Evolutionary conservation across 2,113 vertebrate species (phyloP).

Genomic region (Furnarius figulus): DNA sequence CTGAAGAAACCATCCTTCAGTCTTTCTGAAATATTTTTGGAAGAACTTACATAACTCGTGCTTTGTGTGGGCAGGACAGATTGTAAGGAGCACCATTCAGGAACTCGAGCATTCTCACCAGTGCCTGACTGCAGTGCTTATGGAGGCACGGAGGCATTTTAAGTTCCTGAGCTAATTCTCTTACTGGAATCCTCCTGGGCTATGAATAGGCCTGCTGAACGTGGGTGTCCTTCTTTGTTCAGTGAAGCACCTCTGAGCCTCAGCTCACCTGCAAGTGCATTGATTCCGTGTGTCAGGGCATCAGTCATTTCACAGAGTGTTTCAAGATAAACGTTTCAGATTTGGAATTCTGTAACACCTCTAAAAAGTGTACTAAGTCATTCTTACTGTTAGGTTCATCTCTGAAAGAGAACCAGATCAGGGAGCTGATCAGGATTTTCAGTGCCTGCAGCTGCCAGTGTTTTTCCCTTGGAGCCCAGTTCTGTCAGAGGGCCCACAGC

Average conservation of each 20-base stretch:
- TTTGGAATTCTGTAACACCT: neutral
- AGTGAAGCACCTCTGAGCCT: neutral
- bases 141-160: neutral
- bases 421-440: neutral
- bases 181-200: neutral
- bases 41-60: neutral
- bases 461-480: neutral
- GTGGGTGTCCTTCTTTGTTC: neutral
- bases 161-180: neutral
- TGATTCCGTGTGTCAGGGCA: neutral
- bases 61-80: neutral
- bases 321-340: neutral
- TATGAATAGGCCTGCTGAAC: neutral
- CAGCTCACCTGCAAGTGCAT: neutral
- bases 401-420: neutral
- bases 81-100: neutral
- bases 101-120: neutral
- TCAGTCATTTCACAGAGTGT: neutral
- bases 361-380: neutral
- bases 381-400: neutral
- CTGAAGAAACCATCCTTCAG: neutral
- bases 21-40: constrained; percentile 12
- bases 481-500: neutral
- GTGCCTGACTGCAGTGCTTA: neutral
- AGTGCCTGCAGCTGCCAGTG: neutral